Evolutionary conservation across 1,140 invertebrate genomes (phyloP).

Genomic region (Rhagoletis zephyria): DNA sequence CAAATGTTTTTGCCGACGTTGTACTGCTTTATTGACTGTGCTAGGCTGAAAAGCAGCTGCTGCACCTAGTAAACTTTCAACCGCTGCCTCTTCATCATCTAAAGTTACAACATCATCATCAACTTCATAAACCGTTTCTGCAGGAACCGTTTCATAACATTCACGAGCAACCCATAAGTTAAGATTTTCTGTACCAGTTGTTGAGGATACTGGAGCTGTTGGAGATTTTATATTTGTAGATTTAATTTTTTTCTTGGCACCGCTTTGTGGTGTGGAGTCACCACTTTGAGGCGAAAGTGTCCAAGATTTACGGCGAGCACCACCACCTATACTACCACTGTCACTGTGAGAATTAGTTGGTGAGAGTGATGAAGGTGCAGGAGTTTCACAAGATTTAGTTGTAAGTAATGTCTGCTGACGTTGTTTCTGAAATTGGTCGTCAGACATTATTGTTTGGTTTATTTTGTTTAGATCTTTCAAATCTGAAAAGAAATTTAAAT

Average conservation of each 20-base stretch:
- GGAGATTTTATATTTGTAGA: slow-evolving; percentile 54
- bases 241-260: slow-evolving; percentile 65
- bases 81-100: slow-evolving; percentile 65
- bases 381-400: slow-evolving; percentile 67
- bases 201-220: slow-evolving; percentile 23
- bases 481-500: slow-evolving; percentile 55
- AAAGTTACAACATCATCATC: slow-evolving; percentile 59
- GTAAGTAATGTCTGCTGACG: slow-evolving; percentile 65
- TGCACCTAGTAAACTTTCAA: slow-evolving; percentile 67
- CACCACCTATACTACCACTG: slow-evolving; percentile 67
- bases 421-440: slow-evolving; percentile 52
- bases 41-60: slow-evolving; percentile 66
- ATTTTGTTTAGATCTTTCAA: slow-evolving; percentile 58
- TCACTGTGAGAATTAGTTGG: slow-evolving; percentile 70
- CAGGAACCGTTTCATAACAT: slow-evolving; percentile 70
- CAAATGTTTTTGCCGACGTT: slow-evolving; percentile 64
- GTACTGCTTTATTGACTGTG: slow-evolving; percentile 54
- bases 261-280: slow-evolving; percentile 62
- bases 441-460: slow-evolving; percentile 41
- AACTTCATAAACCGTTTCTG: slow-evolving; percentile 66
- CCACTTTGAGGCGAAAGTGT: slow-evolving; percentile 68
- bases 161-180: slow-evolving; percentile 71
- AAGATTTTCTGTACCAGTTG: slow-evolving; percentile 59
- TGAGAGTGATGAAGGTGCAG: slow-evolving; percentile 62
- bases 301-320: slow-evolving; percentile 70